Evolutionary conservation across 2,888 invertebrate species (phyloP).

Genomic region (Anarsia innoxiella): DNA sequence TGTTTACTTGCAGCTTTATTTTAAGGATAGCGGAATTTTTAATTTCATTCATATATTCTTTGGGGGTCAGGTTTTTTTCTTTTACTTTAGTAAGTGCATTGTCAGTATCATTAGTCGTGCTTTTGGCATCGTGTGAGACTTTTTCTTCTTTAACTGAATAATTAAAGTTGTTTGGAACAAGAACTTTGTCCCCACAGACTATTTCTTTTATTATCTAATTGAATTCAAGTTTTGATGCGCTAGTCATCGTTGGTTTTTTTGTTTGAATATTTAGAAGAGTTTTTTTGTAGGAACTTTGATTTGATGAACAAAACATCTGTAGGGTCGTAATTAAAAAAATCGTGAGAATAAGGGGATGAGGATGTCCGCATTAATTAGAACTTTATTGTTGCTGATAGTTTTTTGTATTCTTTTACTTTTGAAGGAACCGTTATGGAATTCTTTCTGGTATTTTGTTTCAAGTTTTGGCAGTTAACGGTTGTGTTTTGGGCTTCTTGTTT

Average conservation of each 20-base stretch:
- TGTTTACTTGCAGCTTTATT: slow-evolving; percentile 68
- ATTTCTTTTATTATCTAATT: slow-evolving; percentile 66
- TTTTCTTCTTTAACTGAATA: slow-evolving; percentile 45
- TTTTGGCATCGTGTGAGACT: slow-evolving; percentile 55
- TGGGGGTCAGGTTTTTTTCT: slow-evolving; percentile 64
- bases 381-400: slow-evolving; percentile 30
- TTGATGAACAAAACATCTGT: slow-evolving; percentile 61
- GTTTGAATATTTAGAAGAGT: slow-evolving; percentile 53
- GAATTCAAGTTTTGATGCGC: slow-evolving; percentile 68
- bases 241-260: slow-evolving; percentile 61
- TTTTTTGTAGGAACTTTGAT: slow-evolving; percentile 47
- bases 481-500: slow-evolving; percentile 1
- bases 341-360: slow-evolving; percentile 63
- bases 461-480: slow-evolving; percentile 23
- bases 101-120: slow-evolving; percentile 60
- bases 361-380: slow-evolving; percentile 51
- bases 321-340: slow-evolving; percentile 63
- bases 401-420: slow-evolving; percentile 23
- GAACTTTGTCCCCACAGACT: slow-evolving; percentile 57
- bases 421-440: slow-evolving; percentile 18
- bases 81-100: slow-evolving; percentile 37
- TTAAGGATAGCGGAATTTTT: slow-evolving; percentile 59
- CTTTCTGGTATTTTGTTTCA: slow-evolving; percentile 21
- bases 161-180: slow-evolving; percentile 59
- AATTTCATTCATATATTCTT: slow-evolving; percentile 55